Evolutionary conservation across 2,888 invertebrate genomes (phyloP), one percentile per base, ranked within the genome.

Genomic region (Eumerus sabulonum): DNA sequence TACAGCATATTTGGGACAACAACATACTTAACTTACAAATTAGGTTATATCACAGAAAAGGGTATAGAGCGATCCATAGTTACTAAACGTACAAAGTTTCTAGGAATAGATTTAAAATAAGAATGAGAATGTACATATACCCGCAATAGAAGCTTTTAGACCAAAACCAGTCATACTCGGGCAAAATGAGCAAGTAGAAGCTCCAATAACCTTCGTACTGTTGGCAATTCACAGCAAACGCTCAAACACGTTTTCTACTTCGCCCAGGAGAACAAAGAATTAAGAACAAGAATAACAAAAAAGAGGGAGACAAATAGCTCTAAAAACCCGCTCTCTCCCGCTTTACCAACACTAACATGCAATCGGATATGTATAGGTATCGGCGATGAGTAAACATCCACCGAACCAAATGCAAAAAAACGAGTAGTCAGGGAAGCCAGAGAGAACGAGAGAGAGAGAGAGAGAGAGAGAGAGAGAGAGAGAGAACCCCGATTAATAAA

Each of bases 181-280:
- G 27, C 7, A 27, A 27, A 27, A 7, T 27, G 27, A 27, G 27
- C 27, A 27, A 27, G 7, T 4, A 27, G 1, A 60, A 40, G 36
- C 47, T 50, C 27, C 38, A 67, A 51, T 72, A 67, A 51, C 60
- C 36, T 57, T 72, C 42, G 50, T 57, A 67, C 45, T 56, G 56
- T 72, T 48, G 36, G 62, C 19, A 71, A 72, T 72, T 77, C 67
- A 72, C 59, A 67, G 63, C 53, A 72, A 77, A 77, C 72, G 72
- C 67, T 57, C 53, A 72, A 77, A 77, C 72, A 77, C 67, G 77
- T 72, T 77, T 67, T 68, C 40, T 27, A 27, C 27, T 27, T 27
- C 27, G 9, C 44, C n/a, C 18, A 42, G 18, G 3, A 38, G 9
- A 5, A 40, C 19, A 14, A 0, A 47, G 50, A 51, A 9, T 18